Evolutionary conservation across 2,888 invertebrate genomes (phyloP).

Genomic region (Drosophila stalkeri): DNA sequence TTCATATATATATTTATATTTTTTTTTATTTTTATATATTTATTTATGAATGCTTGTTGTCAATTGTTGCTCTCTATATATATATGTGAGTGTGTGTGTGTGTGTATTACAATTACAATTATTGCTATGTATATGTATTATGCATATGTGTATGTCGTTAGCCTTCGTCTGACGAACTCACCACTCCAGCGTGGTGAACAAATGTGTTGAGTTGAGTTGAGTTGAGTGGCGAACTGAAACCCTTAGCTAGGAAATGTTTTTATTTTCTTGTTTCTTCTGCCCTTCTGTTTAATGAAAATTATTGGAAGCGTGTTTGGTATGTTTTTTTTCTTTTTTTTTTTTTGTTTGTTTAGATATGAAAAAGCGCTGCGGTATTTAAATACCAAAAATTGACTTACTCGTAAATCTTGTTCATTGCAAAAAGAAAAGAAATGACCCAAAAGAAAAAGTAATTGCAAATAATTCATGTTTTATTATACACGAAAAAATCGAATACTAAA

Average conservation of each 20-base stretch:
- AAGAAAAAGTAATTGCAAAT: conserved; percentile 38
- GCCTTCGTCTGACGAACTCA: conserved; percentile 37
- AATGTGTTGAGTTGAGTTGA: conserved; percentile 4
- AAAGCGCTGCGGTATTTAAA: conserved; percentile 3
- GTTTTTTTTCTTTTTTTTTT: background rate
- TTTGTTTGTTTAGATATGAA: conserved; percentile 44
- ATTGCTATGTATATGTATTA: conserved; percentile 53
- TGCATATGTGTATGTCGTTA: conserved; percentile 28
- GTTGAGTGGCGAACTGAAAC: conserved; percentile 66
- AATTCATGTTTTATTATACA: conserved; percentile 75
- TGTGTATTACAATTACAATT: conserved; percentile 41
- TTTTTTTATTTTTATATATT: conserved; percentile 35
- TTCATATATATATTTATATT: conserved; percentile 46
- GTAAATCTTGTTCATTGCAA: background rate
- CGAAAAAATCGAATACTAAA: conserved; percentile 69
- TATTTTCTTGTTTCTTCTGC: conserved; percentile 11
- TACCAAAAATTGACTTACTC: conserved; percentile 5
- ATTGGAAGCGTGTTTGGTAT: conserved; percentile 36
- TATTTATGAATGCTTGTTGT: conserved; percentile 60
- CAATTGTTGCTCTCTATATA: conserved; percentile 47
- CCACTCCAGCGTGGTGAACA: conserved; percentile 20
- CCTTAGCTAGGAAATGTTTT: conserved; percentile 72
- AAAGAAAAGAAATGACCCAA: conserved; percentile 21
- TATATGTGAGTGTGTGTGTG: background rate
- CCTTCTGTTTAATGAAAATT: conserved; percentile 16